Base-by-base conservation (phyloP, 2,888 invertebrate genomes). In the Ornithoptera alexandrae region DNA sequence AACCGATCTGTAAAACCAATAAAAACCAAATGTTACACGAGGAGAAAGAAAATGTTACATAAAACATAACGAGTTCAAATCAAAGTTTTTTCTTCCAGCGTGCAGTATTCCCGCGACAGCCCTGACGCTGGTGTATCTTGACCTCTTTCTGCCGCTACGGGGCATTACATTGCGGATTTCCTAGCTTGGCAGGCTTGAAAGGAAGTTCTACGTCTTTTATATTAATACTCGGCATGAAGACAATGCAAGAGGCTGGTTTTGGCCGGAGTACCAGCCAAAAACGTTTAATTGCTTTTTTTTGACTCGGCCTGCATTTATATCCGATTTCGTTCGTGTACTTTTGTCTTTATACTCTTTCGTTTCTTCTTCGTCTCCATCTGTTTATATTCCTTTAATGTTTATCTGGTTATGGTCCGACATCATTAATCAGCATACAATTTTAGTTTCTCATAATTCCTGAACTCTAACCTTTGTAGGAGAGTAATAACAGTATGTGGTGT, bases 121-220 rank as follows among this genome's bases (percentile, higher is more conserved):
- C 80, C 81, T 80, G 77, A 50, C 72, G 72, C 77, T 79, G 75
- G 75, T 79, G 78, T 83, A 83, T 84, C 88, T 89, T 88, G 89
- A 89, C 88, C 89, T 79, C 83, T 79, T 89, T 88, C 80, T 80
- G 78, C 75, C 72, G 77, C 74, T 79, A 80, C 78, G 77, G 78
- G 77, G 84, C 81, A 85, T 86, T 86, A 87, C 86, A 83, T 81
- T 79, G 86, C 84, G 82, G 85, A 84, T 85, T 87, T 85, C 76
- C 79, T 76, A 75, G 79, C 83, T 84, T 82, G 80, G 84, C 83
- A 84, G 81, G 79, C 81, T 80, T 80, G 79, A 81, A 81, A 77
- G 76, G 78, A 81, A 78, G 74, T 78, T 80, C 82, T 81, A 79
- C 78, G 79, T 74, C 74, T 72, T 75, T 77, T 80, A 80, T 81